phyloP scores from a whole-genome alignment of 2,888 invertebrate genomes.

The Meiosimyza platycephala region DNA sequence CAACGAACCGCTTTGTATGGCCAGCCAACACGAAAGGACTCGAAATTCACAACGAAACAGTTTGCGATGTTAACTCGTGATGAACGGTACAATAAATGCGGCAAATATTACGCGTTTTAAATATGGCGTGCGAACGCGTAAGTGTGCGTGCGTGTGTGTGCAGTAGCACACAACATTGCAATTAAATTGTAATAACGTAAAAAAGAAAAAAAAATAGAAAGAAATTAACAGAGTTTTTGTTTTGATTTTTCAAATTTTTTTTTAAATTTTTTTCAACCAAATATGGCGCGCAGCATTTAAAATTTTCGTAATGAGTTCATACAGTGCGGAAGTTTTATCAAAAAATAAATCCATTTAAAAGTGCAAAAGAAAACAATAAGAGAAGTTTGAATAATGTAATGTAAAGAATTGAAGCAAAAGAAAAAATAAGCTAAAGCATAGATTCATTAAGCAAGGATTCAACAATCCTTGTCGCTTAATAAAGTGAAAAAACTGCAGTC shows the following conservation, averaged over 20 bases:
- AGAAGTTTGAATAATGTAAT: background rate
- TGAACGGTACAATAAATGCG: conserved; percentile 54
- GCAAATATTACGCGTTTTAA: conserved; percentile 28
- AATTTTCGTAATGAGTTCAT: conserved; percentile 23
- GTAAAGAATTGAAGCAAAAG: background rate
- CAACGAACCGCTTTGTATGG: conserved; percentile 37
- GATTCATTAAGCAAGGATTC: background rate
- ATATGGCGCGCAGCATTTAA: conserved; percentile 7
- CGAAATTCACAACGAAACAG: conserved; percentile 52
- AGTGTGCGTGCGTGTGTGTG: conserved; percentile 34
- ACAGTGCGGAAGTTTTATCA: conserved; percentile 11
- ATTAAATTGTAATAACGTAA: conserved; percentile 5
- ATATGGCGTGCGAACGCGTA: conserved; percentile 28
- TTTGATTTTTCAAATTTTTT: no score
- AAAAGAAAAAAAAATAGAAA: background rate
- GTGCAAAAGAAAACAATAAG: background rate
- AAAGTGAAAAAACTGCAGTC: conserved; percentile 13
- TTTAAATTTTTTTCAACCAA: background rate
- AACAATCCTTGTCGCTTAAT: background rate
- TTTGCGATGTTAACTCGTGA: conserved; percentile 63
- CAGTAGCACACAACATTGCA: background rate
- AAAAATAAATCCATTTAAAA: background rate
- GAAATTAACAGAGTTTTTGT: conserved; percentile 6
- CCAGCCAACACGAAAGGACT: conserved; percentile 43
- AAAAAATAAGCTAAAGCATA: conserved; percentile 1